Evolutionary conservation across 2,888 invertebrate species (phyloP).

Genomic region (Tanypteryx hageni): DNA sequence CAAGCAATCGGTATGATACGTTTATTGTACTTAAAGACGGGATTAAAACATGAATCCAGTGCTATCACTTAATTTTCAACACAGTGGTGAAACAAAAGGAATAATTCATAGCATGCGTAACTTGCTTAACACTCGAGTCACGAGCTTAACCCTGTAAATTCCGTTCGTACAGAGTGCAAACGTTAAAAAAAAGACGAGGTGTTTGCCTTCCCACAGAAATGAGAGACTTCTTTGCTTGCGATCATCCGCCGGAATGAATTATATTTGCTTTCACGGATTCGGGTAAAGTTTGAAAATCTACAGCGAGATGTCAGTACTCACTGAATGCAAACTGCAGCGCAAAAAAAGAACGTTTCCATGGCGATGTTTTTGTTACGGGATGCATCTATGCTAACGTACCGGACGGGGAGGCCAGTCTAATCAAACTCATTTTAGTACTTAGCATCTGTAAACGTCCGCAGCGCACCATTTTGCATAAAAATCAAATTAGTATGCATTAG

Average conservation of each 20-base stretch:
- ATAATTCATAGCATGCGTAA: background rate
- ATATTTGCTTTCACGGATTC: too few species aligned
- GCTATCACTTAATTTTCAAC: background rate
- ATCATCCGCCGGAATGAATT: too few species aligned
- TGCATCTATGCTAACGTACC: background rate
- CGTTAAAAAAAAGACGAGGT: too few species aligned
- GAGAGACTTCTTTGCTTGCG: too few species aligned
- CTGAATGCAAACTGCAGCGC: background rate
- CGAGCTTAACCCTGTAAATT: background rate
- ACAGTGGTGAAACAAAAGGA: background rate
- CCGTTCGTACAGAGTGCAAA: background rate
- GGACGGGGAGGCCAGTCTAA: too few species aligned
- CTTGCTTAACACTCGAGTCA: background rate
- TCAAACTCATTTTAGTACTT: background rate
- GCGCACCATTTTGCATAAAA: background rate
- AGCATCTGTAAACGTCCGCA: background rate
- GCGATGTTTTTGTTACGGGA: background rate
- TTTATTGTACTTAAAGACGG: background rate
- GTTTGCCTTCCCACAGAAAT: too few species aligned
- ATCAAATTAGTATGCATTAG: conserved; percentile 21
- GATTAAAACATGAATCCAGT: background rate
- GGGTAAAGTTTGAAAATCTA: too few species aligned
- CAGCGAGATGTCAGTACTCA: too few species aligned
- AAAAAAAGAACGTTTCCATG: background rate
- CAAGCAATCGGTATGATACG: background rate